Base-by-base conservation (phyloP, 2,113 vertebrate species). In the Condylura cristata region DNA sequence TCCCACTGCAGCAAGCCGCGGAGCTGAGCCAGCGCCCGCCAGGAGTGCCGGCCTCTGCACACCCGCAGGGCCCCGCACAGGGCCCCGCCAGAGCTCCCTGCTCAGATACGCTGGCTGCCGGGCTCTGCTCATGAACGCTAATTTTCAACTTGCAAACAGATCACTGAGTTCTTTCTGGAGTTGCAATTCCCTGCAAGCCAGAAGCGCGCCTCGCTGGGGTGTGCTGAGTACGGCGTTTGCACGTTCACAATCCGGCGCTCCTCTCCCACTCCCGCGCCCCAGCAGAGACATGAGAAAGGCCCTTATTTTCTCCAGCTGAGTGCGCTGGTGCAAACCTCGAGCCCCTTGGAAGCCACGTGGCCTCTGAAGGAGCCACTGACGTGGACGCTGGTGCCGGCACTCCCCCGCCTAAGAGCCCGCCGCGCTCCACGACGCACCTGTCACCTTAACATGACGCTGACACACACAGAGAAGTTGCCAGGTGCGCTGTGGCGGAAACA, bases 391-490 rank as follows among this genome's bases (percentile, higher is more conserved):
- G 78, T 74, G 93, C 68, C 78, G 58, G 30, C 41, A 68, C 91
- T 85, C 18, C 14, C 48, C 86, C 66, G 70, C 93, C 75, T n/a
- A 34, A 32, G 3, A 95, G 74, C 65, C 97, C 97, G 95, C 18
- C 71, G 90, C 86, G 86, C 71, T 81, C 56, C 93, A 48, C 16
- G 61, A 71, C 90, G 17, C 92, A 72, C 83, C 76, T 96, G 72
- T 92, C 87, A 83, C 72, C 70, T 32, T 63, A 94, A 97, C 96
- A 84, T 44, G 41, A 61, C 5, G 48, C 48, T 87, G 95, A 81
- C 75, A 97, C 48, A 88, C 51, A 87, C 24, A 44, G 46, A 58
- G 58, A 98, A 98, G 96, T 98, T 98, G 97, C 58, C 53, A n/a
- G 53, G 96, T 97, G 91, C 86, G 48, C 39, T 75, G 46, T 2